phyloP scores from a whole-genome alignment of 1,140 invertebrate species.

The Agraylea sexmaculata region DNA sequence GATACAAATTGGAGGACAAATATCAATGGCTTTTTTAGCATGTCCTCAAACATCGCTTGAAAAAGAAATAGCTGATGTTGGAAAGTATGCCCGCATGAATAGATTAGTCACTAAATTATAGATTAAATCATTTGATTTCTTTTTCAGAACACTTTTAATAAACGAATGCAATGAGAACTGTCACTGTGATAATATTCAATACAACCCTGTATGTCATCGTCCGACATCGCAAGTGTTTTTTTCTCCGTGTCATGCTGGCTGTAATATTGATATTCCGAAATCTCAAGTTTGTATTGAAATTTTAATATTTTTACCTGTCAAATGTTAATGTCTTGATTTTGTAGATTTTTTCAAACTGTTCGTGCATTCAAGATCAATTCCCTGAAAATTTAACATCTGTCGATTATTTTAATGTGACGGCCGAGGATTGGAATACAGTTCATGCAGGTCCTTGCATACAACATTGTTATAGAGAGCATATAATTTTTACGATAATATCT shows the following conservation, averaged over 20 bases:
- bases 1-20: conserved; percentile 38
- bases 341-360: conserved; percentile 19
- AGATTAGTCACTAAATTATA: conserved; percentile 3
- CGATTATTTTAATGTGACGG: conserved; percentile 6
- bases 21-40: conserved; percentile 45
- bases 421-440: conserved; percentile 23
- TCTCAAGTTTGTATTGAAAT: conserved; percentile 13
- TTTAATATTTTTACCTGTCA: conserved; percentile 1
- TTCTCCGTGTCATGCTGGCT: conserved; percentile 53
- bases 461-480: conserved; percentile 37
- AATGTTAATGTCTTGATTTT: conserved; percentile 8
- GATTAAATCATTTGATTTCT: conserved; percentile 2
- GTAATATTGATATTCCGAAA: conserved; percentile 24
- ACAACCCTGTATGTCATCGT: conserved; percentile 46
- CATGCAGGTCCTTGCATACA: conserved; percentile 40
- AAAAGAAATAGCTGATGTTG: conserved; percentile 25
- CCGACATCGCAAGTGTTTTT: conserved; percentile 42
- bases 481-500: conserved; percentile 36
- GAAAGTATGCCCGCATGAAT: conserved; percentile 27
- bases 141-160: conserved; percentile 39
- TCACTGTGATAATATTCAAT: conserved; percentile 41
- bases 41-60: conserved; percentile 36
- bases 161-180: conserved; percentile 42
- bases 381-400: conserved; percentile 6
- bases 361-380: conserved; percentile 16